phyloP scores from a whole-genome alignment of 2,113 vertebrate genomes.

The Phainopepla nitens region DNA sequence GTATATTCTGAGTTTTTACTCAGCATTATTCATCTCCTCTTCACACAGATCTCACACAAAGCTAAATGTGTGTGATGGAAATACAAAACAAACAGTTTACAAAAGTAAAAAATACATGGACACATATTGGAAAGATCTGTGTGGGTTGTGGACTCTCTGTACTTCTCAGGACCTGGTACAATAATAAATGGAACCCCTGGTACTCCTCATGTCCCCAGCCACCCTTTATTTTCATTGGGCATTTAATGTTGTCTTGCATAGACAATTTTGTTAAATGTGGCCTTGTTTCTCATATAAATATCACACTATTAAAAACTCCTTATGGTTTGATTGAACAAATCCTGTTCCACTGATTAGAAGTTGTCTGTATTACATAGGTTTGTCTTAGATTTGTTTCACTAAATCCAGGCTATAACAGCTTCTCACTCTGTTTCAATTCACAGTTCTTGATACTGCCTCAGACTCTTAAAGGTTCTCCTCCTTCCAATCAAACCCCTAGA shows the following conservation, averaged over 20 bases:
- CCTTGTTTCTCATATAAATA: background rate
- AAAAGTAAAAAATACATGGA: background rate
- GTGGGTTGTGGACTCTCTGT: fast-evolving
- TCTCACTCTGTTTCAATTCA: background rate
- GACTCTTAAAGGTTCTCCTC: constrained; percentile 23
- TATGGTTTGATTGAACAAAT: background rate
- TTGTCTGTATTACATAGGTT: background rate
- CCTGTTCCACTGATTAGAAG: background rate
- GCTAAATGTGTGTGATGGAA: background rate
- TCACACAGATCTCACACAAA: background rate
- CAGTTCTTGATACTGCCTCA: background rate
- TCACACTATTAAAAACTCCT: background rate
- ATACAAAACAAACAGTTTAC: background rate
- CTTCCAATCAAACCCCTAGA: constrained; percentile 27
- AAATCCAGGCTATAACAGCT: background rate
- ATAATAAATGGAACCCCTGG: background rate
- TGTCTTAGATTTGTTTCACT: background rate
- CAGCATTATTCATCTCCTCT: background rate
- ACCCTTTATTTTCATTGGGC: background rate
- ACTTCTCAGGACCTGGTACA: background rate
- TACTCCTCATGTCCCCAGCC: background rate
- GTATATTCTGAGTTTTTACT: background rate
- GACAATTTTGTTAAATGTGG: background rate
- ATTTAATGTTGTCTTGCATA: background rate
- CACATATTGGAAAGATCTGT: background rate